Evolutionary conservation across 1,140 invertebrate species (phyloP), one percentile per base, ranked within the genome.

Genomic region (Drosophila insularis): DNA sequence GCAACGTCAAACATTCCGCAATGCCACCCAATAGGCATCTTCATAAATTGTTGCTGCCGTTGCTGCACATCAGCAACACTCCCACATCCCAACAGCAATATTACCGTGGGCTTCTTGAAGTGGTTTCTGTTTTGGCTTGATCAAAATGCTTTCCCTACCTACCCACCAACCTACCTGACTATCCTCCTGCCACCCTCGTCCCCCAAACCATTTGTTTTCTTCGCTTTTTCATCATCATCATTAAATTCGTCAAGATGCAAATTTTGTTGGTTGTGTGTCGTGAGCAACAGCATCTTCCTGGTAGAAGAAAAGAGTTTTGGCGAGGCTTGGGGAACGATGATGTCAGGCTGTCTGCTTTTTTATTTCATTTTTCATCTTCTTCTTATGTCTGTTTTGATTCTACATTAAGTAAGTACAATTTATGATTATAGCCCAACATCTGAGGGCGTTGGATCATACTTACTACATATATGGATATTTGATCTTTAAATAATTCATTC

Each of bases 171-270:
- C 27, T 27, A 4, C 27, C 27, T 27, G 0, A 4, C 27, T 27
- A 27, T 27, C 5, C 27, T 27, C 27, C 27, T 27, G 27, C 31
- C 35, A 17, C 17, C 35, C 32, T 27, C 13, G 39, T n/a, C 6
- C 0, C 17, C 32, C 32, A 10, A 35, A 27, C 27, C 5, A 27
- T 46, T 21, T 21, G 53, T 64, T 43, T 70, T 56, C 68, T 58
- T 77, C 40, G 31, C 43, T 58, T 58, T 58, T 58, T 37, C 55
- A 58, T 87, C 82, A 89, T 87, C 84, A 89, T 84, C 84, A 89
- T 89, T 89, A 84, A 89, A 89, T 89, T 89, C 84, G 84, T 89
- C 84, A 89, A 89, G 84, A 89, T 89, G 84, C 84, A 89, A 89
- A 89, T 89, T 89, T 89, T 59, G 56, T 37, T 72, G 64, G 73